Percentiles rank a stretch among this genome's conserved stretches.
These are phyloP conservation scores for Ciconia boyciana DNA, from an alignment of 2,113 vertebrate species.

Conservation along the genomic window DNA sequence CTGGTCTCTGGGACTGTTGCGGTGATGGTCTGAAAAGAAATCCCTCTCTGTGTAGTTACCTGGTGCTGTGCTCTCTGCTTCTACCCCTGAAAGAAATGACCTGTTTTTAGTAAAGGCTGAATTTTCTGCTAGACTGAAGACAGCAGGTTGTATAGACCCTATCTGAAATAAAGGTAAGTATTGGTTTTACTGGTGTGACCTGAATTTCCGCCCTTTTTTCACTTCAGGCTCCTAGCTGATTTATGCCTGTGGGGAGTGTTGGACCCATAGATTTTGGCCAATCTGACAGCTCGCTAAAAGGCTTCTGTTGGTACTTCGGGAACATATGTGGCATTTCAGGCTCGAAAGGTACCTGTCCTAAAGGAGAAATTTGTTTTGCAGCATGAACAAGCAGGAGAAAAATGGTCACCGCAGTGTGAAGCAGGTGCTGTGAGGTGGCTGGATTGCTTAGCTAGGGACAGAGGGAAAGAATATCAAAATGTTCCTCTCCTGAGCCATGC, in stretches of 20 bases:
- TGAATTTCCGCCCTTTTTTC: neutral
- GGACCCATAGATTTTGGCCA: neutral
- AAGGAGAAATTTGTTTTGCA: constrained; percentile 15
- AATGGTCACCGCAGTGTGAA: neutral
- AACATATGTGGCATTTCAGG: constrained; percentile 3
- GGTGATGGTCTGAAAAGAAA: neutral
- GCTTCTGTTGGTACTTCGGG: neutral
- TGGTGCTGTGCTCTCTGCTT: accelerated
- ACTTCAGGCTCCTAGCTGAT: neutral
- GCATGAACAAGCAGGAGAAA: neutral
- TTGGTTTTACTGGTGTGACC: neutral
- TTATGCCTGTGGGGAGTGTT: neutral
- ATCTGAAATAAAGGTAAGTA: neutral
- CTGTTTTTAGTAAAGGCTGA: neutral
- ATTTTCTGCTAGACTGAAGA: neutral
- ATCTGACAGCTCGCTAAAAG: neutral
- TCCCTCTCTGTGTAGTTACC: too few species aligned
- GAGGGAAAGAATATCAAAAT: neutral
- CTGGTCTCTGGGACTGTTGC: accelerated
- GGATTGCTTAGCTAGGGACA: neutral
- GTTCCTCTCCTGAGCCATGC: neutral
- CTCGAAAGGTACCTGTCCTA: neutral
- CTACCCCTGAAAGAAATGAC: neutral
- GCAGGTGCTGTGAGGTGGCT: neutral
- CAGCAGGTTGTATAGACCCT: neutral